Conservation (phyloP, 2,888 invertebrate genomes). For the Hermaeophaga mercurialis region DNA sequence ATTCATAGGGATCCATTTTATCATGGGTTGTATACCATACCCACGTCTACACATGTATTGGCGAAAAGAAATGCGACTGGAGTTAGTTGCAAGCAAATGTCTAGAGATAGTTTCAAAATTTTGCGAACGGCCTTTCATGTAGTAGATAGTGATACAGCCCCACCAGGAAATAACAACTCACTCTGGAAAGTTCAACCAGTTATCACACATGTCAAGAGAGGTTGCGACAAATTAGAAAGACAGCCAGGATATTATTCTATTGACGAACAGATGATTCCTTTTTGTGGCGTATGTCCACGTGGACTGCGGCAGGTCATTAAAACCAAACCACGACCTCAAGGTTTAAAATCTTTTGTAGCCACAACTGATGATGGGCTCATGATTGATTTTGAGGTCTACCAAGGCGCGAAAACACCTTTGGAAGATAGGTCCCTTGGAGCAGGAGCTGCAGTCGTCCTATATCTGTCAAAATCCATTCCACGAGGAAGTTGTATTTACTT, state of each 20-base stretch:
- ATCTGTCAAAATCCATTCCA: not conserved
- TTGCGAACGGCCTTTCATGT: not conserved
- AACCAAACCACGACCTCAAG: slow-evolving; percentile 47
- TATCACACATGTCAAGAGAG: not conserved
- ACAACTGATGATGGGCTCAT: slow-evolving; percentile 44
- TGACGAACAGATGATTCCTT: slow-evolving; percentile 46
- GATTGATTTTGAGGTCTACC: slow-evolving; percentile 45
- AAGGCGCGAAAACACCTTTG: slow-evolving; percentile 35
- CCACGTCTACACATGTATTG: not conserved
- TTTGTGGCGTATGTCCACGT: slow-evolving; percentile 38
- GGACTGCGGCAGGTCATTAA: slow-evolving; percentile 37
- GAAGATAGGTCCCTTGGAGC: not conserved
- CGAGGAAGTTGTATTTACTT: not conserved
- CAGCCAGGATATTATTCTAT: slow-evolving; percentile 24
- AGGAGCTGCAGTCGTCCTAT: not conserved
- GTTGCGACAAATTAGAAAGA: slow-evolving; percentile 4
- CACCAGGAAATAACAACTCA: not conserved
- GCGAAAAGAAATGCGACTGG: not conserved
- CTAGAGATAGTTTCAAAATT: not conserved
- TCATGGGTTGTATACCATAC: not conserved
- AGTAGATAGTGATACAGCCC: not conserved
- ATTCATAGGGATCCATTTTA: not conserved
- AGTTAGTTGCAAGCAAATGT: not conserved
- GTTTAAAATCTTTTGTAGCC: slow-evolving; percentile 50
- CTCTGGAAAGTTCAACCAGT: not conserved